Percentiles rank a stretch among this genome's conserved stretches.
phyloP scores from a whole-genome alignment of 2,797 vertebrate species.

The Myripristis jacobus region DNA sequence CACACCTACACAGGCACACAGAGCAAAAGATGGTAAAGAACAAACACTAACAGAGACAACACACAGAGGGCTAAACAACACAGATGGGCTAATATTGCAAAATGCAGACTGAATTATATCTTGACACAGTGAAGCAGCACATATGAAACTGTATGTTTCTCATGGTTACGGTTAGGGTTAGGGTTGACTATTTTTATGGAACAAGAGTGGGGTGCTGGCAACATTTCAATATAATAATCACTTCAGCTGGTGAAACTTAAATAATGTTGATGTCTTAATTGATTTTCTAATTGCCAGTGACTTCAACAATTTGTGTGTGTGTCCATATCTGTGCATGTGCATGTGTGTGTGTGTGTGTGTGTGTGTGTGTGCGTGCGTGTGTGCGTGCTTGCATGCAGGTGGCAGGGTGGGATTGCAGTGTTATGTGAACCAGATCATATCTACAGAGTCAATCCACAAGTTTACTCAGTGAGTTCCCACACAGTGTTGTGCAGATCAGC shows the following conservation, averaged over 20 bases:
- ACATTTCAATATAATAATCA: no score
- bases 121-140: no score
- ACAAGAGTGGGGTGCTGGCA: no score
- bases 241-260: no score
- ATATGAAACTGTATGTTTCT: no score
- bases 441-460: slow-evolving; percentile 30
- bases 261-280: not conserved
- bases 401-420: slow-evolving; percentile 13
- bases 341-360: slow-evolving; percentile 3
- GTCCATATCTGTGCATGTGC: no score
- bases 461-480: slow-evolving; percentile 43
- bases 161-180: no score
- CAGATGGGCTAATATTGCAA: no score
- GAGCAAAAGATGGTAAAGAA: slow-evolving; percentile 8
- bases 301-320: slow-evolving; percentile 13
- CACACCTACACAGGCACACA: no score
- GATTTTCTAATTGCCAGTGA: no score
- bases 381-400: slow-evolving; percentile 17
- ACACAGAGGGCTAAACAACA: not conserved
- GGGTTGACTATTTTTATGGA: not conserved
- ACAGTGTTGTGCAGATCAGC: slow-evolving; percentile 44
- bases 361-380: not conserved
- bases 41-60: not conserved
- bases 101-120: no score
- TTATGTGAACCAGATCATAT: slow-evolving; percentile 16